Percentiles rank a stretch among this genome's conserved stretches.
Conservation (phyloP, 2,888 invertebrate genomes). For the Myopa testacea region DNA sequence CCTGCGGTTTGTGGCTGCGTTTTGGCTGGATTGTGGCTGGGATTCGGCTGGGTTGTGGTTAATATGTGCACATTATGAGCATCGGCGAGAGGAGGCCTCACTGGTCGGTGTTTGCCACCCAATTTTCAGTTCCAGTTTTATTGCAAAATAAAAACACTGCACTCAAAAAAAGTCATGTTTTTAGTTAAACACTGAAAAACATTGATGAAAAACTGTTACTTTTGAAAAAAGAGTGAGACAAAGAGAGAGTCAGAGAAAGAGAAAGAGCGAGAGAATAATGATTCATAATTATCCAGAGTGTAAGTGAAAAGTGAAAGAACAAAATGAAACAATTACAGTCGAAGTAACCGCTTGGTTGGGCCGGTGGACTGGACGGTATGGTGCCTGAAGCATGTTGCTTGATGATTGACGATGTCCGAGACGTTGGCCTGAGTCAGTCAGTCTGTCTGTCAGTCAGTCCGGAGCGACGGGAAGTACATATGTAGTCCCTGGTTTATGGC, state of each 20-base stretch:
- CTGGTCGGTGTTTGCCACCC: conserved; percentile 8
- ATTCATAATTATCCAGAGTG: neutral
- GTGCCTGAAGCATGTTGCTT: neutral
- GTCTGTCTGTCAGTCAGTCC: neutral
- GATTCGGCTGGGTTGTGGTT: neutral
- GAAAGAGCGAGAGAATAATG: neutral
- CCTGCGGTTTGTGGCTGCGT: neutral
- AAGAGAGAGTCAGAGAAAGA: neutral
- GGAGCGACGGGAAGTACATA: neutral
- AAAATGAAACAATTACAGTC: neutral
- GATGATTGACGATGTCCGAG: conserved; percentile 9
- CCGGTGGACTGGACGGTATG: neutral
- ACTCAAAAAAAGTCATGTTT: neutral
- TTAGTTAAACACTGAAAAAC: neutral
- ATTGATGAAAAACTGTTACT: conserved; percentile 15
- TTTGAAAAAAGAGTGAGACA: neutral
- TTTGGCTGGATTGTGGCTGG: no score
- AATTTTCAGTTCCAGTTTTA: neutral
- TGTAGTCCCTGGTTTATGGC: neutral
- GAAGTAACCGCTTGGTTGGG: neutral
- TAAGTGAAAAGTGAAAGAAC: neutral
- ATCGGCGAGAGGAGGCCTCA: neutral
- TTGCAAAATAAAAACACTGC: conserved; percentile 3
- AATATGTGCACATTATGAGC: neutral
- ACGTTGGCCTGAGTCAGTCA: neutral